Base-by-base conservation (phyloP, 2,797 vertebrate species). In the Myioborus melanocephalus region DNA sequence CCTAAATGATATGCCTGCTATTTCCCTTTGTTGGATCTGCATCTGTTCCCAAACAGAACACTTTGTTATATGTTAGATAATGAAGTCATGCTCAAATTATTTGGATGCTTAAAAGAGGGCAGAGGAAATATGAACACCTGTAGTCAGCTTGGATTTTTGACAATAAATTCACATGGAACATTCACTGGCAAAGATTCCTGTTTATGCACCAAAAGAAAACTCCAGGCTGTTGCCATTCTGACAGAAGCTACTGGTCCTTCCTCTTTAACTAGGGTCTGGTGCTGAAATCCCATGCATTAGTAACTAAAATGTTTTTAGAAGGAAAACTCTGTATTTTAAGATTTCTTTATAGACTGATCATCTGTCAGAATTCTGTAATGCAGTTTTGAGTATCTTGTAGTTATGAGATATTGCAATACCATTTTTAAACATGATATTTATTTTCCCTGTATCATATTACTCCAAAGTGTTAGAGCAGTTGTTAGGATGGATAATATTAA, bases 381-480 rank as follows among this genome's bases (percentile, higher is more conserved):
- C 55, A 5, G 37, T 73, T 73, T 46, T 77, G 28, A 66, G 26
- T 56, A 35, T 37, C 18, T 44, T 73, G 13, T 30, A 22, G 3
- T 47, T 85, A 15, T 0, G 4, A 24, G 23, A 32, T 70, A 66
- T 28, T 34, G 44, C 8, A 56, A 4, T 56, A 23, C 2, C 0
- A 0, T 28, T 70, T 35, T 50, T 28, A 79, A 60, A 47, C 1
- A 3, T 37, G 6, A 22, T 76, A 20, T 39, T 68, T 83, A 23
- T 72, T 89, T 92, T 90, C 30, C 1, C 14, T 52, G 0, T 39
- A 8, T 63, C 2, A 0, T 55, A 14, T 43, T 64, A 8, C 32
- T 49, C 5, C 2, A 14, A 57, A 63, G 6, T 13, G 8, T n/a
- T 60, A 47, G 60, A 61, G 28, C 9, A 46, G 2, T 59, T 83